phyloP scores from a whole-genome alignment of 2,888 invertebrate genomes.

The Pandemis cinnamomeana region DNA sequence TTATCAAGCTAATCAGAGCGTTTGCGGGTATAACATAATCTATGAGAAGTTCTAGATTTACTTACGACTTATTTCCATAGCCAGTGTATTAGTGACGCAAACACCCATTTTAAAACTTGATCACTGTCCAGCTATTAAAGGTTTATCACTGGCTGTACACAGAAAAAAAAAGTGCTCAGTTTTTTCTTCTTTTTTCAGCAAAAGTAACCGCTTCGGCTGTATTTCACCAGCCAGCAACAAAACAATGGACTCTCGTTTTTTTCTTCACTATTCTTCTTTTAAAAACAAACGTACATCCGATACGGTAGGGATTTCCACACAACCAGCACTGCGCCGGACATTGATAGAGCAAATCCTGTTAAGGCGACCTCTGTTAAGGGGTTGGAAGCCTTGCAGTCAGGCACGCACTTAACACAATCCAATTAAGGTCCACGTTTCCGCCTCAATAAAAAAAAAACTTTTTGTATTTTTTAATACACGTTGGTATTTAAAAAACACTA shows the following conservation, averaged over 20 bases:
- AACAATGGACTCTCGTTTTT: neutral
- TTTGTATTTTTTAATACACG: constrained; percentile 21
- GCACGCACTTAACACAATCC: constrained; percentile 32
- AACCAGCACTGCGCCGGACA: constrained; percentile 29
- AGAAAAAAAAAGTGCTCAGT: neutral
- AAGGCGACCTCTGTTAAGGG: constrained; percentile 39
- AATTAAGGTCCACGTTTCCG: constrained; percentile 29
- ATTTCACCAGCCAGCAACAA: constrained; percentile 12
- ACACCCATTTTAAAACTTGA: constrained; percentile 67
- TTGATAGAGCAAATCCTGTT: constrained; percentile 39
- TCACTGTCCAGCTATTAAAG: constrained; percentile 17
- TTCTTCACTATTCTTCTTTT: constrained; percentile 11
- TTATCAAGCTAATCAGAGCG: constrained; percentile 39
- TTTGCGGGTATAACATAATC: constrained; percentile 34
- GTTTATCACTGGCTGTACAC: constrained; percentile 12
- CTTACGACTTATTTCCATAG: constrained; percentile 80
- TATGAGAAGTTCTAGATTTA: constrained; percentile 45
- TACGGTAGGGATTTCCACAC: constrained; percentile 31
- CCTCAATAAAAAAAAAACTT: constrained; percentile 4
- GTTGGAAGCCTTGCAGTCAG: constrained; percentile 37
- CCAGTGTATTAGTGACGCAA: constrained; percentile 71
- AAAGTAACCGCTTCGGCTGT: neutral
- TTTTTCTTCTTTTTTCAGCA: neutral
- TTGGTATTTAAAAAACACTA: constrained; percentile 26
- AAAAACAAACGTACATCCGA: constrained; percentile 31